Evolutionary conservation across 2,113 vertebrate species (phyloP), one percentile per base, ranked within the genome.

Genomic region (Entelurus aequoreus): DNA sequence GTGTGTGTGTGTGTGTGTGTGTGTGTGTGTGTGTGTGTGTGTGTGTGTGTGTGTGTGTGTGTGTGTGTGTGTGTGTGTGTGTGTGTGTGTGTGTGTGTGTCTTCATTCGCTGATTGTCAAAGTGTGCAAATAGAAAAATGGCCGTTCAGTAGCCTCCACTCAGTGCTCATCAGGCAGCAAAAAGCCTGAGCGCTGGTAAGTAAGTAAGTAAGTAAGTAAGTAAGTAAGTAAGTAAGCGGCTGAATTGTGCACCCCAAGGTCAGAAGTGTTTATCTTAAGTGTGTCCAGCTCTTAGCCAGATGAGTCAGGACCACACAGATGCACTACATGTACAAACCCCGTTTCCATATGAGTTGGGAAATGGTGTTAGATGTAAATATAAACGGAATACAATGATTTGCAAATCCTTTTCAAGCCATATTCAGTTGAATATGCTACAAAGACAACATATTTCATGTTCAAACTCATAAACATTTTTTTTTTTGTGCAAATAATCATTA

Each of bases 211-310:
- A 69, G 81, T 83, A 19, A 19, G 19, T 19, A 19, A 19, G 28
- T 28, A 28, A 28, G 28, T 80, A 86, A 85, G 79, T 81, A 84
- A 78, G 58, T 67, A 74, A 74, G 80, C 76, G 78, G 73, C 78
- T 78, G 75, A 86, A 80, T 83, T 85, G 86, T 88, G 84, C 84
- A 85, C 78, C 81, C 78, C 84, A 86, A 86, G 86, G 79, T 88
- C 83, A 82, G 64, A 83, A 70, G 73, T 63, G 69, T 84, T 86
- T 81, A 82, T 82, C 69, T 78, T 75, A 58, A 84, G 83, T 74
- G 65, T 63, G 47, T 75, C 71, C 70, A 63, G 79, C 78, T 84
- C 86, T 87, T 83, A 80, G 59, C 74, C 78, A 82, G 77, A 85
- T 80, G 81, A 82, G 83, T 71, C 77, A 48, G 72, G 72, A 68